Evolutionary conservation across 2,113 vertebrate species (phyloP), one percentile per base, ranked within the genome.

Genomic region (Gopherus evgoodei): DNA sequence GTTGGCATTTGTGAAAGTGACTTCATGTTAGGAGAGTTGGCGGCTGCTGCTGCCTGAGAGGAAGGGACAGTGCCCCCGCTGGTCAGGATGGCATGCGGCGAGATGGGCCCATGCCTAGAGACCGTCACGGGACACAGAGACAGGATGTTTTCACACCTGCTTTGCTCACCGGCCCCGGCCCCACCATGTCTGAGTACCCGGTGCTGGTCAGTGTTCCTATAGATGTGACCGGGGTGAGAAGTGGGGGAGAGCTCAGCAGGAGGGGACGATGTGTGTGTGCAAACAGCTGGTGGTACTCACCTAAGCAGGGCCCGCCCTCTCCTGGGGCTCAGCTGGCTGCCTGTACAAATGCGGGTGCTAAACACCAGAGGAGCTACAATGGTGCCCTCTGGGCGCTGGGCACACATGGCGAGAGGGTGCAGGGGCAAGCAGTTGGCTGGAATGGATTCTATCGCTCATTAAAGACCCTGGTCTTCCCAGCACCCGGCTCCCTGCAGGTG

Each of bases 131-230:
- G 47, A 69, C 84, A 50, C 14, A 11, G 3, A 44, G 50, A 29
- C 1, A 1, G 53, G 72, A 88, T 8, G 0, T 89, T 62, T 24
- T 87, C 0, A 0, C 47, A 81, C 59, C 21, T 0, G 1, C 86
- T 72, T 65, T 35, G 62, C 62, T 19, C 76, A 11, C 17, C 2
- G 22, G 35, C 50, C 22, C 44, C 2, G 12, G 22, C 80, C 35
- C 44, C 35, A 3, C 52, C 42, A 12, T 92, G 97, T 94, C 98
- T 98, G 98, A 96, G 96, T 42, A 38, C 38, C 38, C 97, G 97
- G 91, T 98, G 96, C 86, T 98, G 97, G 97, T 84, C 97, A 27
- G 50, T 94, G 83, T 96, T 97, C 87, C 98, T 98, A 44, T 99
- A 98, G 98, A 94, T 90, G 44, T 90, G 49, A 31, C 65, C 35